Conservation (phyloP, 2,888 invertebrate genomes). For the Phortica magna region DNA sequence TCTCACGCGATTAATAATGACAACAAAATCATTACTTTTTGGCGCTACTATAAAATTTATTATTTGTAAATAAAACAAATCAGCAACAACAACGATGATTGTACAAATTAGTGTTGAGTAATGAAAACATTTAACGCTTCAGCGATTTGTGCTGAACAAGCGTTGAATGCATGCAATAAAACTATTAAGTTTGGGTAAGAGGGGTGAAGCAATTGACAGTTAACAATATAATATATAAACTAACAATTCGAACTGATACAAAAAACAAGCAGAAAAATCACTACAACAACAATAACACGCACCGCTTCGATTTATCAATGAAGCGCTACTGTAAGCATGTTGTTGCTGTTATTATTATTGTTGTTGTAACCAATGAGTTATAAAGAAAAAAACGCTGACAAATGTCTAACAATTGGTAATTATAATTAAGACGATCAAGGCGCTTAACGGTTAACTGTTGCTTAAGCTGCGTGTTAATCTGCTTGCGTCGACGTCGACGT, state of each 20-base stretch:
- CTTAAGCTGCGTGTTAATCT: slow-evolving; percentile 7
- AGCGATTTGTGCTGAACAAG: slow-evolving; percentile 6
- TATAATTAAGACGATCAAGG: not conserved
- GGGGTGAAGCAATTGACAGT: not conserved
- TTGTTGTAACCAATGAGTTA: not conserved
- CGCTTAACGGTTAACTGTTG: slow-evolving; percentile 13
- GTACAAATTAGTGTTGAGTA: not conserved
- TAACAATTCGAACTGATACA: not conserved
- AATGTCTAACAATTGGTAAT: too few species aligned
- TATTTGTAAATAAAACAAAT: not conserved
- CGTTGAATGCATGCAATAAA: slow-evolving; percentile 1
- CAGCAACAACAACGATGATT: not conserved
- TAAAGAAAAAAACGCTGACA: too few species aligned
- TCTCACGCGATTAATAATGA: slow-evolving; percentile 10
- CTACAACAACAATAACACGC: not conserved
- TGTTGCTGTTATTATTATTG: not conserved
- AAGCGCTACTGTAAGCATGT: not conserved
- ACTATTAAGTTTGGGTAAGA: not conserved
- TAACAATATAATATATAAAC: not conserved
- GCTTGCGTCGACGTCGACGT: not conserved
- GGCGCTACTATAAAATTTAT: slow-evolving; percentile 37
- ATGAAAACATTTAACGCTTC: slow-evolving; percentile 32
- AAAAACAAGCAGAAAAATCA: not conserved
- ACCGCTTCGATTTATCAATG: slow-evolving; percentile 11
- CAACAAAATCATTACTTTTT: not conserved